phyloP scores from a whole-genome alignment of 2,888 invertebrate genomes.

The Macaria notata region DNA sequence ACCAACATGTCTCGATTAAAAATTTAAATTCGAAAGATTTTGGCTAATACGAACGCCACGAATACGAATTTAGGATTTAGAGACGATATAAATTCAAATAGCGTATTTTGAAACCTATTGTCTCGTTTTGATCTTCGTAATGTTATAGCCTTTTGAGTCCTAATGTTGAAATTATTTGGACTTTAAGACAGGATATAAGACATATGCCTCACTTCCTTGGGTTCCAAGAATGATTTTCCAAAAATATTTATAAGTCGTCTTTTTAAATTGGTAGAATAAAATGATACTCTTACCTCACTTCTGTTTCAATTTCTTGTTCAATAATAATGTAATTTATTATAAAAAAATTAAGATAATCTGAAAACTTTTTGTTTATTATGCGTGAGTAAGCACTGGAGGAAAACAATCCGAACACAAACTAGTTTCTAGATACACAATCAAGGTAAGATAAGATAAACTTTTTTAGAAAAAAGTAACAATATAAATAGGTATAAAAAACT shows the following conservation, averaged over 20 bases:
- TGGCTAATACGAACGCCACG: slow-evolving; percentile 63
- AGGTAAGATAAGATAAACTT: too few relatives aligned
- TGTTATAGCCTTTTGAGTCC: slow-evolving; percentile 8
- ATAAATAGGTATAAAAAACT: too few relatives aligned
- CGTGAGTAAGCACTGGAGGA: too few relatives aligned
- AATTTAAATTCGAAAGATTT: slow-evolving; percentile 68
- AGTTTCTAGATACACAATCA: too few relatives aligned
- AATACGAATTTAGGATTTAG: slow-evolving; percentile 58
- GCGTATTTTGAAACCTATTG: slow-evolving; percentile 38
- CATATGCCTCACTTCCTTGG: slow-evolving; percentile 9
- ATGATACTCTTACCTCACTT: too few relatives aligned
- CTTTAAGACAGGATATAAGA: slow-evolving; percentile 17
- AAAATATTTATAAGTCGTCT: not conserved
- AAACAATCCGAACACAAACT: too few relatives aligned
- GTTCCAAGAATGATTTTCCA: not conserved
- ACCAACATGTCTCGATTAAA: slow-evolving; percentile 38
- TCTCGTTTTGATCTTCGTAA: slow-evolving; percentile 27
- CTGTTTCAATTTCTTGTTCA: too few relatives aligned
- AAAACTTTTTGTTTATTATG: too few relatives aligned
- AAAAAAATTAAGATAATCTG: too few relatives aligned
- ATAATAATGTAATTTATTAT: too few relatives aligned
- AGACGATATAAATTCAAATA: slow-evolving; percentile 40
- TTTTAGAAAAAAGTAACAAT: too few relatives aligned
- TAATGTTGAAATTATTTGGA: slow-evolving; percentile 8
- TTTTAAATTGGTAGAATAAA: too few relatives aligned